Base-by-base conservation (phyloP, 2,888 invertebrate genomes). In the Microctonus aethiopoides region DNA sequence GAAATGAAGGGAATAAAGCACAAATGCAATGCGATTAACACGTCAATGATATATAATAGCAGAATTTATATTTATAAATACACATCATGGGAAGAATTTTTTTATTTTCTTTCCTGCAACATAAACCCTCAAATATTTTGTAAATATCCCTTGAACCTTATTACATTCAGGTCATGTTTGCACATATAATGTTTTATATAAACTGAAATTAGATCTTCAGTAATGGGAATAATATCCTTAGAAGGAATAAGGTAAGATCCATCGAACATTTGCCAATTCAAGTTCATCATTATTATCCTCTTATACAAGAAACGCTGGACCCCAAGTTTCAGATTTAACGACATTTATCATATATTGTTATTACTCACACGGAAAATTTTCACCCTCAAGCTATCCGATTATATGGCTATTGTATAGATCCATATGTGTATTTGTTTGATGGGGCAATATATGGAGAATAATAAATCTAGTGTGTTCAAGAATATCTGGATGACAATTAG, bases 1-100 rank as follows among this genome's bases (percentile, higher is more conserved):
- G 26, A 54, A 13, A 22, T 3, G n/a, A 11, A 54, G n/a, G 26
- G 34, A 16, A 41, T 22, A 32, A 46, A 13, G 41, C 78, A 75
- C 78, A 72, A 61, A 41, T 74, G 72, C 80, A 77, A 77, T 80
- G 72, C 81, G 82, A 84, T 85, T 84, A 84, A 82, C 83, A 78
- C 83, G 79, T 80, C 80, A 80, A 67, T 68, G 75, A 71, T 73
- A 83, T 81, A 16, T 81, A 81, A 75, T 74, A 74, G 6, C 0
- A n/a, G 34, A 36, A 34, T 54, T 29, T 32, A 11, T 34, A 62
- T n/a, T n/a, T n/a, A n/a, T n/a, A n/a, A n/a, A n/a, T n/a, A 68
- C 78, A 77, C 78, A 80, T 77, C 79, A 80, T 79, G 80, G 78
- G 79, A 79, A 81, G 78, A 71, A 78, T 78, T 80, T 78, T 77